A percentile compares a stretch with the other conserved stretches of the same genome.
Conservation (phyloP, 2,888 invertebrate genomes). For the Nomada lathburiana region DNA sequence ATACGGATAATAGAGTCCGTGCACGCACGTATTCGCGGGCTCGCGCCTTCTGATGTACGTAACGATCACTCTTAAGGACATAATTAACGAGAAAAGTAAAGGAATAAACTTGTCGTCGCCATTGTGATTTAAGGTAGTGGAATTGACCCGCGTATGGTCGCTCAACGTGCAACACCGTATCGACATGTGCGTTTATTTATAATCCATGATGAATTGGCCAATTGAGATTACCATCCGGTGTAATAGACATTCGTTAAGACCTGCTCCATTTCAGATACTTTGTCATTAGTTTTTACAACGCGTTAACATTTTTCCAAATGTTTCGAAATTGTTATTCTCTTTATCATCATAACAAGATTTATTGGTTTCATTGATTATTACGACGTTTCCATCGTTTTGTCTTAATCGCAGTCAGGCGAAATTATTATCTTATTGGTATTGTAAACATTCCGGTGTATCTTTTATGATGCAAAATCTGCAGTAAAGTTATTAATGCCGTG, state of each 20-base stretch:
- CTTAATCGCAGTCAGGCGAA: too few relatives aligned
- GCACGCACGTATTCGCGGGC: slow-evolving; percentile 50
- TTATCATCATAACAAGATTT: neutral
- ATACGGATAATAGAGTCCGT: slow-evolving; percentile 59
- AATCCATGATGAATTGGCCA: slow-evolving; percentile 27
- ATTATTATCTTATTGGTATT: too few relatives aligned
- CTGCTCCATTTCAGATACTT: neutral
- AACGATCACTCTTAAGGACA: slow-evolving; percentile 71
- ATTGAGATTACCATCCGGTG: slow-evolving; percentile 15
- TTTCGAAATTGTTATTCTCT: too few relatives aligned
- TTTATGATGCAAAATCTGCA: too few relatives aligned
- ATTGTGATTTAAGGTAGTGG: slow-evolving; percentile 79
- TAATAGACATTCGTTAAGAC: neutral
- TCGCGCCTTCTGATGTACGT: slow-evolving; percentile 55
- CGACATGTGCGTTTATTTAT: slow-evolving; percentile 28
- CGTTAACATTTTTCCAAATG: neutral
- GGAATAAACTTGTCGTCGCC: slow-evolving; percentile 77
- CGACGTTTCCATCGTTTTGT: neutral
- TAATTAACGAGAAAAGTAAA: slow-evolving; percentile 64
- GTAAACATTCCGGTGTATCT: too few relatives aligned
- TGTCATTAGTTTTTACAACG: neutral
- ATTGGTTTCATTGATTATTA: neutral
- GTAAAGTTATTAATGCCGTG: too few relatives aligned
- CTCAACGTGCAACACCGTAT: slow-evolving; percentile 60
- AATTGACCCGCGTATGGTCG: slow-evolving; percentile 50